Evolutionary conservation across 2,113 vertebrate species (phyloP).

Genomic region (Xiphorhynchus elegans): DNA sequence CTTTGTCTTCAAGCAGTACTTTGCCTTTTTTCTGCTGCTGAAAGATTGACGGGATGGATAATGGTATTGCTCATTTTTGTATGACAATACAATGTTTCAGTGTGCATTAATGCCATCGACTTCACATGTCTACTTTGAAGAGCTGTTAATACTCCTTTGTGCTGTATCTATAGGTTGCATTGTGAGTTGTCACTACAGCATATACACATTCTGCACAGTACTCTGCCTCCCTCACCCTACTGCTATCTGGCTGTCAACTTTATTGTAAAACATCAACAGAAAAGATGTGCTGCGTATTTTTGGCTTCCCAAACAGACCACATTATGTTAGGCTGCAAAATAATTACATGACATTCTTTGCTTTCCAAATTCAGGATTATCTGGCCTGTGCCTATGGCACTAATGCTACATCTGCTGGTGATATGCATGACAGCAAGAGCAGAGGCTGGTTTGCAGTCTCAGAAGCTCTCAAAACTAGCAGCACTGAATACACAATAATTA

Average conservation of each 20-base stretch:
- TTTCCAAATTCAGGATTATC: slow-evolving; percentile 53
- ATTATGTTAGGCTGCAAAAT: slow-evolving; percentile 42
- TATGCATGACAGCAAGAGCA: slow-evolving; percentile 9
- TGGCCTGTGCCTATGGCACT: slow-evolving; percentile 45
- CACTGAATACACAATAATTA: slow-evolving; percentile 14
- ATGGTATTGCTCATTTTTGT: not conserved
- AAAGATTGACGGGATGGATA: not conserved
- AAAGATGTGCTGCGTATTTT: slow-evolving; percentile 7
- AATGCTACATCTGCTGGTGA: slow-evolving; percentile 49
- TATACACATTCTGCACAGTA: not conserved
- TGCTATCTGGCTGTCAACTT: slow-evolving; percentile 24
- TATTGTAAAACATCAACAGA: slow-evolving; percentile 18
- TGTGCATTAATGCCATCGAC: not conserved
- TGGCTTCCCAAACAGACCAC: not conserved
- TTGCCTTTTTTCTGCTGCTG: not conserved
- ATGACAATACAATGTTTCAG: not conserved
- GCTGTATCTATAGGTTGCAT: not conserved
- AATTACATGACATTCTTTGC: slow-evolving; percentile 37
- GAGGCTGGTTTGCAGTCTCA: slow-evolving; percentile 23
- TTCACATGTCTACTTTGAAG: not conserved
- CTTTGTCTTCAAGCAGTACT: not conserved
- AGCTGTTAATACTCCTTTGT: not conserved
- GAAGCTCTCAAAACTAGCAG: slow-evolving; percentile 12
- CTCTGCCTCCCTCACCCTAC: not conserved
- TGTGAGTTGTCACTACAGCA: not conserved